Evolutionary conservation across 2,797 vertebrate species (phyloP).

Genomic region (Muscicapa comitata): DNA sequence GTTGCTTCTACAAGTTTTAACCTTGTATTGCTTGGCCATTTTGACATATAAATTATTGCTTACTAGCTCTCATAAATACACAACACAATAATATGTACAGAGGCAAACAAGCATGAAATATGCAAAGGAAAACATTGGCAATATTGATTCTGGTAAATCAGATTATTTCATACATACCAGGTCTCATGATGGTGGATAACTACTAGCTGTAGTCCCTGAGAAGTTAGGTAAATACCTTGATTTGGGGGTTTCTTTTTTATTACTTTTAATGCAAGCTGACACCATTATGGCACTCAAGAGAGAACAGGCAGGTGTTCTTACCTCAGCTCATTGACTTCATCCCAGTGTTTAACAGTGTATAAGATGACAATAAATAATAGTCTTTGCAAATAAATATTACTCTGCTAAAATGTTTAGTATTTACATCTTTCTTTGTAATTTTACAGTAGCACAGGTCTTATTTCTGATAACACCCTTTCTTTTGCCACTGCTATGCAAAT

Average conservation of each 20-base stretch:
- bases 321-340: slow-evolving; percentile 54
- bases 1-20: slow-evolving; percentile 74
- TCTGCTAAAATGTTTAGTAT: slow-evolving; percentile 76
- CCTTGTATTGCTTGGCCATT: slow-evolving; percentile 81
- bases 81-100: slow-evolving; percentile 87
- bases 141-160: slow-evolving; percentile 79
- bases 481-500: slow-evolving; percentile 39
- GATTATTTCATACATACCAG: slow-evolving; percentile 84
- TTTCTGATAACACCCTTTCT: slow-evolving; percentile 37
- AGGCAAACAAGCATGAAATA: slow-evolving; percentile 74
- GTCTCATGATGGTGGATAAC: slow-evolving; percentile 69
- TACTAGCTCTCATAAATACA: slow-evolving; percentile 83
- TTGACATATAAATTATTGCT: slow-evolving; percentile 92
- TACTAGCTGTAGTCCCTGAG: slow-evolving; percentile 79
- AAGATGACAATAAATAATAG: slow-evolving; percentile 78
- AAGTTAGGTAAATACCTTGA: slow-evolving; percentile 72
- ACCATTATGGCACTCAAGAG: slow-evolving; percentile 41
- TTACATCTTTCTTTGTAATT: slow-evolving; percentile 65
- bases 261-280: slow-evolving; percentile 62
- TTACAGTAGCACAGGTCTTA: slow-evolving; percentile 57
- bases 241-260: slow-evolving; percentile 56
- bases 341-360: slow-evolving; percentile 58
- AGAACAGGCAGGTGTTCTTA: slow-evolving; percentile 59
- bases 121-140: slow-evolving; percentile 70
- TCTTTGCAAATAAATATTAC: slow-evolving; percentile 78